Percentiles rank a stretch among this genome's conserved stretches.
phyloP scores from a whole-genome alignment of 1,140 invertebrate species.

The Lasaia peninsularis region DNA sequence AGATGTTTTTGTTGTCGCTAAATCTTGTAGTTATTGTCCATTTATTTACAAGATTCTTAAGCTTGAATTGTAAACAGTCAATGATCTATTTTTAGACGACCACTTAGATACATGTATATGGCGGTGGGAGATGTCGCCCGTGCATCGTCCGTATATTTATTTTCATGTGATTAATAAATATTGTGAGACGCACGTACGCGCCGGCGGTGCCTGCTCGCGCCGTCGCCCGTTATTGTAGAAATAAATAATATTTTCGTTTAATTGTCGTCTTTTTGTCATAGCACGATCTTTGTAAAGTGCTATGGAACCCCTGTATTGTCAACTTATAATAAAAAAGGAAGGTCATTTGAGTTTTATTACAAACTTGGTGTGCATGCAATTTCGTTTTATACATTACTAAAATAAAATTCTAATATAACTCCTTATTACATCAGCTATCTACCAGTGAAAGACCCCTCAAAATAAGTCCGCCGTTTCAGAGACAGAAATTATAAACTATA shows the following conservation, averaged over 20 bases:
- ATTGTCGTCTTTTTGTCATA: conserved; percentile 48
- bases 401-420: too few relatives aligned
- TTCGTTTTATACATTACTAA: too few relatives aligned
- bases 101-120: conserved; percentile 54
- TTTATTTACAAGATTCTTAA: conserved; percentile 40
- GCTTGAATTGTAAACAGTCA: conserved; percentile 51
- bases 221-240: conserved; percentile 69
- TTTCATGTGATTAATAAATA: conserved; percentile 66
- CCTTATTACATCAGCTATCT: too few relatives aligned
- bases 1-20: conserved; percentile 66
- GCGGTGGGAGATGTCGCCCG: conserved; percentile 42
- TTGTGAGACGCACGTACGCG: conserved; percentile 68
- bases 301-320: too few relatives aligned
- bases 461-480: too few relatives aligned
- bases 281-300: too few relatives aligned
- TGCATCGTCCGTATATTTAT: conserved; percentile 64
- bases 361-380: not conserved
- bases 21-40: conserved; percentile 59
- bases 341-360: not conserved
- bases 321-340: too few relatives aligned
- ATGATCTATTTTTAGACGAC: conserved; percentile 54
- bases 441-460: too few relatives aligned
- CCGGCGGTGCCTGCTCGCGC: conserved; percentile 40
- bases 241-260: conserved; percentile 77
- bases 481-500: too few relatives aligned